Base-by-base conservation (phyloP, 2,797 vertebrate species). In the Poecilia velifera region DNA sequence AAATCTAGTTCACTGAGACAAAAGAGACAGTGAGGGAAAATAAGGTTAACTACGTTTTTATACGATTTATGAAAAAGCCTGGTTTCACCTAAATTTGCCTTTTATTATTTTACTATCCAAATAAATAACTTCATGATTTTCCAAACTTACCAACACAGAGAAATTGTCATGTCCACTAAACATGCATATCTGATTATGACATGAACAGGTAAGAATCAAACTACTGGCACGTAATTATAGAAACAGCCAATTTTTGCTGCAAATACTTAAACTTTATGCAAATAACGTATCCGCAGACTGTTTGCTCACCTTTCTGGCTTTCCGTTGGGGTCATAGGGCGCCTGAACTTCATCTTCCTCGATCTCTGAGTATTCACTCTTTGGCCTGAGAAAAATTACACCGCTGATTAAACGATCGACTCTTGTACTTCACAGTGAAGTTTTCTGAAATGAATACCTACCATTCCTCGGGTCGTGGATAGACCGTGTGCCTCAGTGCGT, bases 331-430 rank as follows among this genome's bases (percentile, higher is more conserved):
- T 99, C 98, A 0, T 97, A 99, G 0, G 97, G 96, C 76, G 98
- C 98, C 89, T 99, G 96, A 0, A 97, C 95, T 79, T 98, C 98
- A 2, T 99, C 98, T 13, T 99, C 98, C 0, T 99, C 98, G 0
- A 99, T 97, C 95, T 99, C 98, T 0, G 98, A 98, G 89, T 99
- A 99, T 81, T 99, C 98, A 3, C 98, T 99, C 94, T 99, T 99
- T 0, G 98, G 98, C 98, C 98, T 99, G 75, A 1, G 76, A 49
- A 31, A 81, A 66, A 36, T 14, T 12, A 14, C n/a, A 59, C 12
- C n/a, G 1, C 39, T 43, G 4, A 22, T 25, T 51, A 31, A 43
- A 0, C 57, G 4, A 0, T 57, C 8, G 0, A 3, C 25, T 2
- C 20, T 68, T 4, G 1, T 0, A 47, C 1, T 68, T 73, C 7